Evolutionary conservation across 2,888 invertebrate species (phyloP).

Genomic region (Cantharis nigra): DNA sequence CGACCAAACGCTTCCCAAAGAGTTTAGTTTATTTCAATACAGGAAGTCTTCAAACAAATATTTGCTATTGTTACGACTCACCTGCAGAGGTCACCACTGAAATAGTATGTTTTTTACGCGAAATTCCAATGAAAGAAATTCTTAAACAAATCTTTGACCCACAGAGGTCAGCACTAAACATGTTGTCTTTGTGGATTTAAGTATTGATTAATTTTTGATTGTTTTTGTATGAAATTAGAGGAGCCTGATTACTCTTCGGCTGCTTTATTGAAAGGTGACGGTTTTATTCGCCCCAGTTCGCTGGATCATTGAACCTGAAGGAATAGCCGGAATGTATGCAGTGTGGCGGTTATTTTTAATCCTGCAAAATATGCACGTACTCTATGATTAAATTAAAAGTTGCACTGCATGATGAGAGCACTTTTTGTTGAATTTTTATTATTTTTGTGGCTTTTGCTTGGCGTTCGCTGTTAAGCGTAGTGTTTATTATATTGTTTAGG

Average conservation of each 20-base stretch:
- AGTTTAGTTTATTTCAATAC: too few relatives aligned
- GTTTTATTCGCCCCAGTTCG: background rate
- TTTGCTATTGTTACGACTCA: too few relatives aligned
- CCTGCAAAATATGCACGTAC: background rate
- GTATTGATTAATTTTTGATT: background rate
- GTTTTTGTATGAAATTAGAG: background rate
- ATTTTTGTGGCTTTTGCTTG: slow-evolving; percentile 12
- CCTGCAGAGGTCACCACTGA: too few relatives aligned
- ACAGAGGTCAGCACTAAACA: background rate
- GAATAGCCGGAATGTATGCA: background rate
- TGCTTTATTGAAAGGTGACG: background rate
- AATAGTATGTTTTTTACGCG: too few relatives aligned
- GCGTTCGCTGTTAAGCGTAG: slow-evolving; percentile 19
- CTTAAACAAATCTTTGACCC: background rate
- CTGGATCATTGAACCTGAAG: background rate
- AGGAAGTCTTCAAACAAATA: too few relatives aligned
- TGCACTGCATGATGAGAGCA: background rate
- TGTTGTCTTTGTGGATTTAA: background rate
- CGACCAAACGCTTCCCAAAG: too few relatives aligned
- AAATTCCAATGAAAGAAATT: background rate
- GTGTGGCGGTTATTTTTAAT: background rate
- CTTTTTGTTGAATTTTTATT: background rate
- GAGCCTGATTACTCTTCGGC: background rate
- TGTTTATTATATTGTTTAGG: slow-evolving; percentile 19
- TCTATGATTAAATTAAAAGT: background rate